Conservation (phyloP, 1,140 invertebrate genomes). For the Hylaeus volcanicus region DNA sequence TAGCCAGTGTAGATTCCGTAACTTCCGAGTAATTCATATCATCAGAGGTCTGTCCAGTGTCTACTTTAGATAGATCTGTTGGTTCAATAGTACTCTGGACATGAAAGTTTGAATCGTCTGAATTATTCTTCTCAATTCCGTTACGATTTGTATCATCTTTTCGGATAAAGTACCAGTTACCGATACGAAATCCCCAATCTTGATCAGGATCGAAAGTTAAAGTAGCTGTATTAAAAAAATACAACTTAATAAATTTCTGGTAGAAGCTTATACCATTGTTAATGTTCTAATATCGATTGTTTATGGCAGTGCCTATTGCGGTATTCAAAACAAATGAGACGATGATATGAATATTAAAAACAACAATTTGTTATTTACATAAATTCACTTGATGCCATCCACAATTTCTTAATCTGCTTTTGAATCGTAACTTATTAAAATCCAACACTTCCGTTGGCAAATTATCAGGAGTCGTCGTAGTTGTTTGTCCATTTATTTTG, state of each 20-base stretch:
- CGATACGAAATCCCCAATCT: conserved; percentile 72
- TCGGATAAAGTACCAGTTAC: conserved; percentile 71
- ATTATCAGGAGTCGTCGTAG: neutral
- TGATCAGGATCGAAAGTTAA: conserved; percentile 62
- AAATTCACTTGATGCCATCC: conserved; percentile 61
- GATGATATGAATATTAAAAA: neutral
- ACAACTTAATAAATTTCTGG: neutral
- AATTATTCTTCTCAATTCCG: conserved; percentile 3
- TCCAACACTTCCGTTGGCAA: conserved; percentile 35
- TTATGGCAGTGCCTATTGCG: too few relatives aligned
- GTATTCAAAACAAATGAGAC: neutral
- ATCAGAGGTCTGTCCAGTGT: neutral
- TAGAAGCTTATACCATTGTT: neutral
- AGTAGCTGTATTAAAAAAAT: conserved; percentile 52
- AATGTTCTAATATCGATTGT: neutral
- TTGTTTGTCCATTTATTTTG: conserved; percentile 2
- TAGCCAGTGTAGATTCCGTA: neutral
- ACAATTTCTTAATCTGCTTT: conserved; percentile 19
- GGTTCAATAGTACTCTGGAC: neutral
- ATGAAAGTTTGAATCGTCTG: conserved; percentile 24
- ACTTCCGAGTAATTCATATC: neutral
- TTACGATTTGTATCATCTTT: conserved; percentile 27
- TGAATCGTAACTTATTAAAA: conserved; percentile 34
- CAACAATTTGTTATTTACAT: conserved; percentile 54
- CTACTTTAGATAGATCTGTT: neutral